Base-by-base conservation (phyloP, 64 coral and sea anemone genomes). In the Porites lutea region DNA sequence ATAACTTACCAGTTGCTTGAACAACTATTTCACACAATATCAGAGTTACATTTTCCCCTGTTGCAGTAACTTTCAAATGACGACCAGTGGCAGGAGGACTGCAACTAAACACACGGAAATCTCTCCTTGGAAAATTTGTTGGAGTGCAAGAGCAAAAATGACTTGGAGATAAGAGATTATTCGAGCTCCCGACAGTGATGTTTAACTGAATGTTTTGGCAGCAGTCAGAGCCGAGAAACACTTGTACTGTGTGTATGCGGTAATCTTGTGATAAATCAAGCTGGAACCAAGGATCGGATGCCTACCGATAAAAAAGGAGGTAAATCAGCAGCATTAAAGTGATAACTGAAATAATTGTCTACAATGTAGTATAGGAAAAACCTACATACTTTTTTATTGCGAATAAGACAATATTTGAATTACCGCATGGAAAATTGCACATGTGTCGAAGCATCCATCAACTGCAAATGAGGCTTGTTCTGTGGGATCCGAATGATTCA, bases 21-120 rank as follows among this genome's bases (percentile, higher is more conserved):
- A 76, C 73, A 50, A 15, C 13, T 50, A 76, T 48, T 76, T 76
- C 73, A 50, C 73, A 76, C 6, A 76, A 51, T 16, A 51, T 48
- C 46, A 76, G 48, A 16, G 15, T 48, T 14, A 51, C 14, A 48
- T 50, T 18, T 76, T 76, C 73, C n/a, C 45, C 19, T 76, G 13
- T 76, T 48, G 51, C 45, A 15, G 3, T 51, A 50, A 51, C 43
- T 76, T 13, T 52, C 48, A 76, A 13, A 6, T 50, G 51, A 51
- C 73, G 73, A 76, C 73, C 73, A 76, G 13, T 76, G 73, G 47
- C 73, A 49, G 73, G 73, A 52, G 73, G 73, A 51, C 12, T 52
- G 46, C 73, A 76, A 48, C 73, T 14, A 19, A 76, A 76, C 73
- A 76, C 73, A 20, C 14, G 73, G 47, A 76, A 76, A 52, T 50